Percentiles rank a stretch among this genome's conserved stretches.
These are phyloP conservation scores for Ranitomeya variabilis DNA, from an alignment of 2,113 vertebrate species.

Conservation along the genomic window DNA sequence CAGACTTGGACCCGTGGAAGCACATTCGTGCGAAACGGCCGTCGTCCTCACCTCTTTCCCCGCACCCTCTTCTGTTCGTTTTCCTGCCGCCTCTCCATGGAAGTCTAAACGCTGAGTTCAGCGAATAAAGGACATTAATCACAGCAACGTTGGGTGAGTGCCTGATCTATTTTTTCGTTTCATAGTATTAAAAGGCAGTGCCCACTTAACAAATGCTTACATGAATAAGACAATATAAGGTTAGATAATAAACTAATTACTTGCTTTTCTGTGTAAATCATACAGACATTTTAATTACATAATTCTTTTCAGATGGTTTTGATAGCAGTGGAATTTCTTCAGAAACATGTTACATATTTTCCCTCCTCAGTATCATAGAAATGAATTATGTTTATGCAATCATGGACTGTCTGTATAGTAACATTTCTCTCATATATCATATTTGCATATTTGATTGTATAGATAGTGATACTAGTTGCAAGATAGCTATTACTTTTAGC, in stretches of 20 bases:
- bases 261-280: background rate
- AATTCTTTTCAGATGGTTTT: background rate
- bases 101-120: too few relatives aligned
- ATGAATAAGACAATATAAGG: background rate
- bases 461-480: background rate
- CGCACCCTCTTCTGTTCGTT: too few relatives aligned
- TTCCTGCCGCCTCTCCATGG: too few relatives aligned
- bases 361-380: background rate
- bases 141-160: too few relatives aligned
- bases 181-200: too few relatives aligned
- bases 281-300: background rate
- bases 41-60: too few relatives aligned
- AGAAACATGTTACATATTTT: background rate
- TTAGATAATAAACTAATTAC: background rate
- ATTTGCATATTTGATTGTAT: background rate
- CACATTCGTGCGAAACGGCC: too few relatives aligned
- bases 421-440: background rate
- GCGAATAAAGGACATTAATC: too few relatives aligned
- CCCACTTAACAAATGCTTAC: too few relatives aligned
- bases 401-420: background rate
- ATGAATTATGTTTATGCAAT: background rate
- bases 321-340: background rate
- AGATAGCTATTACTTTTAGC: background rate
- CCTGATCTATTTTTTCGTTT: too few relatives aligned
- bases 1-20: too few relatives aligned